These are phyloP conservation scores for Ischnura elegans DNA, from an alignment of 2,888 invertebrate genomes.

Conservation along the genomic window DNA sequence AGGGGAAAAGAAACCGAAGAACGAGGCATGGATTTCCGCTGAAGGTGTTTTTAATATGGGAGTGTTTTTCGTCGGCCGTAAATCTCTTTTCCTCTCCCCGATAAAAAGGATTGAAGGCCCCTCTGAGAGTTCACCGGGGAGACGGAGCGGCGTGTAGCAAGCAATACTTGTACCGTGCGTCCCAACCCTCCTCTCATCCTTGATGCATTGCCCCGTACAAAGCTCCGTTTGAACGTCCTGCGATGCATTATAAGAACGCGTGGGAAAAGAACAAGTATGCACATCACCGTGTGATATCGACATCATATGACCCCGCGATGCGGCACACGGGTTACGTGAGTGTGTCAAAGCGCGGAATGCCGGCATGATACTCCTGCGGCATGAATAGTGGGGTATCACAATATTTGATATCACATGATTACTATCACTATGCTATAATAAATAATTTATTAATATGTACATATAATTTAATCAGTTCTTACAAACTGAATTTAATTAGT, in stretches of 20 bases:
- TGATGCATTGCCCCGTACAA: not conserved
- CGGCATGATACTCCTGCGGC: too few species aligned
- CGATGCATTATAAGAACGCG: not conserved
- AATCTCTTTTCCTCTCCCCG: not conserved
- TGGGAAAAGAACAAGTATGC: not conserved
- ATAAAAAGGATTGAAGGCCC: not conserved
- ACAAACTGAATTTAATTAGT: too few species aligned
- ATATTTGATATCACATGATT: too few species aligned
- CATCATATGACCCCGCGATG: not conserved
- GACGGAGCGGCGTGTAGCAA: not conserved
- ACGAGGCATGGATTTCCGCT: not conserved
- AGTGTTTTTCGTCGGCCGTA: not conserved
- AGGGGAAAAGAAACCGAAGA: not conserved
- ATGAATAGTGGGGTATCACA: too few species aligned
- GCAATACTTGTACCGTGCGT: not conserved
- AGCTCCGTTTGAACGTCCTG: not conserved
- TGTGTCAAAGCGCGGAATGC: too few species aligned
- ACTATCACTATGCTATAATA: too few species aligned
- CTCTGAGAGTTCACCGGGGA: not conserved
- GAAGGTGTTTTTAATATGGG: conserved; percentile 5
- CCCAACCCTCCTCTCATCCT: too few species aligned
- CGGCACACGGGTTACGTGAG: not conserved
- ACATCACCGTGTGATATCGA: not conserved
- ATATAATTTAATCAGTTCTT: too few species aligned
- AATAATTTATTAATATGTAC: too few species aligned